Conservation (phyloP, 2,797 vertebrate genomes). For the Gymnocypris eckloni region DNA sequence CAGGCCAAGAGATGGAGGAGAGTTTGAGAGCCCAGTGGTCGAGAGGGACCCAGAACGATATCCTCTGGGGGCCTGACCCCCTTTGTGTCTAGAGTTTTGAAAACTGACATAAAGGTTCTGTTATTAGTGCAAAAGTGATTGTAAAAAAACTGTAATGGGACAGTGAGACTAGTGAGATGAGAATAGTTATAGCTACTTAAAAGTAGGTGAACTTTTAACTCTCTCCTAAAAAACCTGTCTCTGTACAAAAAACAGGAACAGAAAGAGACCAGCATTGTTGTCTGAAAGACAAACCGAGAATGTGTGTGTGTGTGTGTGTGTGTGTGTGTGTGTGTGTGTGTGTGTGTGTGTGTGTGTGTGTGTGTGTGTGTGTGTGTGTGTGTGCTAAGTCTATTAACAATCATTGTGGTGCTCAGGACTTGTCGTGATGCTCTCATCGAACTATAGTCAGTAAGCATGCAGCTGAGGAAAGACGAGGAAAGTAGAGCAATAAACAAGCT, state of each 20-base stretch:
- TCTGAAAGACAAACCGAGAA: constrained; percentile 16
- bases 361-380: background rate
- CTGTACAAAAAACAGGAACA: background rate
- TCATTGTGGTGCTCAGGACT: background rate
- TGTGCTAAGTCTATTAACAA: background rate
- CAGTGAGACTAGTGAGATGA: background rate
- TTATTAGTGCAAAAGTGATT: no score
- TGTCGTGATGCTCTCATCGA: background rate
- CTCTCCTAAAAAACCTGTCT: background rate
- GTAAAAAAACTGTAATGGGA: background rate
- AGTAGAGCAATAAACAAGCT: background rate
- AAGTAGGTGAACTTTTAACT: background rate
- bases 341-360: background rate
- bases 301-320: background rate
- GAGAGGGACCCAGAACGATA: no score
- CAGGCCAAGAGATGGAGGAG: no score
- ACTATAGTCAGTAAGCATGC: background rate
- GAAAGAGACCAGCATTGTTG: background rate
- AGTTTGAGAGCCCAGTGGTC: no score
- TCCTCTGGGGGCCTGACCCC: no score
- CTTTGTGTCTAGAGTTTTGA: no score
- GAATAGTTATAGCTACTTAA: constrained; percentile 12
- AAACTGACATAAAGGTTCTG: no score
- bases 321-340: background rate
- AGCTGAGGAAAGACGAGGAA: background rate